phyloP scores from a whole-genome alignment of 2,113 vertebrate genomes.

The Neodon shergylaensis region DNA sequence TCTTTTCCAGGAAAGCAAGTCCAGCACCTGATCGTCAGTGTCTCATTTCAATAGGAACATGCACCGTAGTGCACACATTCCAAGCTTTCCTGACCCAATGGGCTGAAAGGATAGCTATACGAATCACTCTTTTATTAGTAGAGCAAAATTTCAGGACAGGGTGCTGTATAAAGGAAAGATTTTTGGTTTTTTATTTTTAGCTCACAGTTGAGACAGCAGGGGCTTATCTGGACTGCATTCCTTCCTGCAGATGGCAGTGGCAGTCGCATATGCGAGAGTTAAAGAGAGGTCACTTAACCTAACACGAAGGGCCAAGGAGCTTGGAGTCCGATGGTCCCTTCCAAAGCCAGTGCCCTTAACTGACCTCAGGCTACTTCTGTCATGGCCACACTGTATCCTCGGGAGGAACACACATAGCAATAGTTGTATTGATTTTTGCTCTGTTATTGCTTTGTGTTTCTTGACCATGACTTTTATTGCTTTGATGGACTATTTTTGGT shows the following conservation, averaged over 20 bases:
- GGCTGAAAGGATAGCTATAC: background rate
- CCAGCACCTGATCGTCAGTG: background rate
- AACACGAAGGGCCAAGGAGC: background rate
- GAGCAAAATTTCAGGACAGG: background rate
- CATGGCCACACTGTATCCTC: background rate
- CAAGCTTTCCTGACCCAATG: background rate
- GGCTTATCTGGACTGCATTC: background rate
- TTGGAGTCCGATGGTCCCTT: background rate
- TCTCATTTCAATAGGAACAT: background rate
- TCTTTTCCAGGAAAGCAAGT: background rate
- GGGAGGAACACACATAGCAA: background rate
- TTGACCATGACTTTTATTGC: background rate
- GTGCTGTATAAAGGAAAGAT: background rate
- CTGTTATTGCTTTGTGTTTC: background rate
- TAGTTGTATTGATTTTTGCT: background rate
- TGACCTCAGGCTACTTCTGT: background rate
- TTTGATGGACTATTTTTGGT: background rate
- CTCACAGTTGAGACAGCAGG: background rate
- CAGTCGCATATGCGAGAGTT: rapidly evolving
- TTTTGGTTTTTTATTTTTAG: background rate
- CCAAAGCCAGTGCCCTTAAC: background rate
- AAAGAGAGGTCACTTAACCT: background rate
- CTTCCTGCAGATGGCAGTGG: no score
- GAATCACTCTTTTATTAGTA: background rate
- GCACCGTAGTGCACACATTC: background rate